phyloP scores from a whole-genome alignment of 2,888 invertebrate genomes.

The Alcis repandata region DNA sequence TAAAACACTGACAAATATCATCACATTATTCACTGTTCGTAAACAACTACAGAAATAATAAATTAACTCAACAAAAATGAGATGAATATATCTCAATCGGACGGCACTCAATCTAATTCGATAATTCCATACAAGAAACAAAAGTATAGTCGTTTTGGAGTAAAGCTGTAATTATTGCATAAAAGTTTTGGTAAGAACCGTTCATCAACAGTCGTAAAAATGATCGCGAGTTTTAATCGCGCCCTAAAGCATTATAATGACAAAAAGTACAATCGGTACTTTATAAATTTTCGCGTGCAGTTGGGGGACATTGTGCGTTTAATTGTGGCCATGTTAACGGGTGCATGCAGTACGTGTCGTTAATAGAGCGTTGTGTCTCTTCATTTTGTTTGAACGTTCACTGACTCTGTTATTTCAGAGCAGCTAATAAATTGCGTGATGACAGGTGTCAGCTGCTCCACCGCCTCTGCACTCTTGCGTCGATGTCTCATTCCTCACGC shows the following conservation, averaged over 20 bases:
- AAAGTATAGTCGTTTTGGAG: slow-evolving; percentile 40
- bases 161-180: slow-evolving; percentile 51
- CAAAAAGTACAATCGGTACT: slow-evolving; percentile 46
- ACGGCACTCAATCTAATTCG: slow-evolving; percentile 40
- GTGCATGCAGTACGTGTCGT: slow-evolving; percentile 76
- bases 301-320: slow-evolving; percentile 67
- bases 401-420: slow-evolving; percentile 85
- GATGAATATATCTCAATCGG: slow-evolving; percentile 45
- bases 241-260: slow-evolving; percentile 50
- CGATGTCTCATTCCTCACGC: slow-evolving; percentile 86
- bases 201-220: slow-evolving; percentile 50
- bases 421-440: slow-evolving; percentile 86
- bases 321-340: slow-evolving; percentile 74
- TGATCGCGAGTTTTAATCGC: slow-evolving; percentile 56
- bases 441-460: slow-evolving; percentile 86
- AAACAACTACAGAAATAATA: slow-evolving; percentile 17
- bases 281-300: slow-evolving; percentile 49
- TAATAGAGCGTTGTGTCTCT: slow-evolving; percentile 83
- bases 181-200: slow-evolving; percentile 46
- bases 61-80: slow-evolving; percentile 26
- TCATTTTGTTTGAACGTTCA: slow-evolving; percentile 84
- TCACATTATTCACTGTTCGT: slow-evolving; percentile 62
- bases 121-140: slow-evolving; percentile 43
- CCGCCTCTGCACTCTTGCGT: slow-evolving; percentile 87
- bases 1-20: slow-evolving; percentile 69